Percentiles rank a stretch among this genome's conserved stretches.
Conservation (phyloP, 1,140 invertebrate genomes). For the Caenorhabditis brenneri region DNA sequence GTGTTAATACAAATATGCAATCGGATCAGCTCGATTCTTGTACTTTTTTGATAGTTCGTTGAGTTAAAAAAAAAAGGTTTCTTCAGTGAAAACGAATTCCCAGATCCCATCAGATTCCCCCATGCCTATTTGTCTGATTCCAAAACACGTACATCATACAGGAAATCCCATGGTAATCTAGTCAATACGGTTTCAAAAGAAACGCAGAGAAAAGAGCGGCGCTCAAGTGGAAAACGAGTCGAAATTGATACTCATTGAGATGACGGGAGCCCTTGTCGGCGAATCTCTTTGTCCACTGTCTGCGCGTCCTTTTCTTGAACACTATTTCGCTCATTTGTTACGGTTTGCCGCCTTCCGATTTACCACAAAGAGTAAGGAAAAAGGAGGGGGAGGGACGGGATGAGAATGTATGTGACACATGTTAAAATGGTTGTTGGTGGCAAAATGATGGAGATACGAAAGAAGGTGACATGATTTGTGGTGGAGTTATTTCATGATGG, state of each 20-base stretch:
- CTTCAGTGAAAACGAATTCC: no score
- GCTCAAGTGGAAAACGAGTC: conserved; percentile 33
- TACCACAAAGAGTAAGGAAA: no score
- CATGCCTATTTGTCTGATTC: no score
- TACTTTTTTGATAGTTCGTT: no score
- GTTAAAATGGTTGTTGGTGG: not conserved
- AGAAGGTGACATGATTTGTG: not conserved
- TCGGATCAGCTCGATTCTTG: no score
- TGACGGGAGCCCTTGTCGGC: conserved; percentile 31
- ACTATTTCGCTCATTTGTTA: conserved; percentile 31
- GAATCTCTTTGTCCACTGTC: conserved; percentile 13
- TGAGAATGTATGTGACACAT: not conserved
- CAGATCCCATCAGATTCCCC: no score
- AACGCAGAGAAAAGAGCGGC: not conserved
- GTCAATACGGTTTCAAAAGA: not conserved
- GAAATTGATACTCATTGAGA: conserved; percentile 39
- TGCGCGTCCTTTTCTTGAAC: not conserved
- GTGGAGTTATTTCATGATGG: no score
- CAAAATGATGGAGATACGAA: no score
- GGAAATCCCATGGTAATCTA: no score
- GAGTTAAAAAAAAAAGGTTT: no score
- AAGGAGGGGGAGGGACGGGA: not conserved
- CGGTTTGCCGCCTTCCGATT: conserved; percentile 39
- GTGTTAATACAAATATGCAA: no score
- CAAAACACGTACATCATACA: no score